These are phyloP conservation scores for Bufo gargarizans DNA, from an alignment of 2,113 vertebrate genomes.

Conservation along the genomic window DNA sequence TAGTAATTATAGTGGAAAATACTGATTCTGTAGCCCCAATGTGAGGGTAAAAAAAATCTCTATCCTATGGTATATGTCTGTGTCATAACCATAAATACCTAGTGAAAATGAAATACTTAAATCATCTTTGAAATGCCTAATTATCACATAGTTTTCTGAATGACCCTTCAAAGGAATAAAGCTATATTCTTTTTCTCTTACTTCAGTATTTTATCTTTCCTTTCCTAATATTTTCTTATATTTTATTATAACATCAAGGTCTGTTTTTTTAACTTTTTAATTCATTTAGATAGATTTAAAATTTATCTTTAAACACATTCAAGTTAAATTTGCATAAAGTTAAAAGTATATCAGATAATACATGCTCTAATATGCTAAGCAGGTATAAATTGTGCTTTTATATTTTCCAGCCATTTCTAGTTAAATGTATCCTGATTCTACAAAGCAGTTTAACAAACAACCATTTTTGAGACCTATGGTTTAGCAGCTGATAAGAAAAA, in stretches of 20 bases:
- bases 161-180: background rate
- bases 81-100: background rate
- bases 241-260: background rate
- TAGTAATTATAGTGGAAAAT: background rate
- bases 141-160: background rate
- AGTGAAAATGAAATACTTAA: background rate
- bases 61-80: background rate
- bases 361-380: constrained; percentile 1
- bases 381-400: background rate
- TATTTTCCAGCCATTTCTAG: constrained; percentile 25
- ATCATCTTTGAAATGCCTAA: background rate
- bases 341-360: background rate
- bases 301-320: background rate
- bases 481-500: constrained; percentile 73
- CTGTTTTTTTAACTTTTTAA: background rate
- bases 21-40: background rate
- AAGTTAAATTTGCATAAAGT: background rate
- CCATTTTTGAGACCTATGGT: constrained; percentile 78
- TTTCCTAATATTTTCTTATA: background rate
- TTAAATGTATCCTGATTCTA: constrained; percentile 11
- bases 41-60: background rate
- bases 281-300: background rate
- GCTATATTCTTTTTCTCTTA: background rate
- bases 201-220: background rate
- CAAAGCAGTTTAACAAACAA: constrained; percentile 78